Conservation (phyloP, 2,797 vertebrate genomes). For the Sebastes cheni region DNA sequence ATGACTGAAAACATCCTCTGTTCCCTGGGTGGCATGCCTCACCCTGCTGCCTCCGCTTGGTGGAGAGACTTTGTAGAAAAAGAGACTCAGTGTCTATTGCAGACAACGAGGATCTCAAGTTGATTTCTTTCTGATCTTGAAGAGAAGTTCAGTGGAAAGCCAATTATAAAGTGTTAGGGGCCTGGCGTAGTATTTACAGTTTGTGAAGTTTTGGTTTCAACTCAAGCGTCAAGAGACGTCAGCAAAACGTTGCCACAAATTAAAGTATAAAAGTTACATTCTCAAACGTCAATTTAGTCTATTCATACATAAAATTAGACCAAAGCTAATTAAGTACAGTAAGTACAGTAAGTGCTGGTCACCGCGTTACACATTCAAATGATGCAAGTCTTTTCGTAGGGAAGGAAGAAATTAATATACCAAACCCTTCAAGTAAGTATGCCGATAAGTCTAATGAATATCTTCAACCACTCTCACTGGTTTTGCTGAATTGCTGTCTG, state of each 20-base stretch:
- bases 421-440: conserved; percentile 70
- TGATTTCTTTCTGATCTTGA: conserved; percentile 40
- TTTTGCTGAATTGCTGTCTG: conserved; percentile 55
- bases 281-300: conserved; percentile 29
- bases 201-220: conserved; percentile 42
- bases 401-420: conserved; percentile 29
- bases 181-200: conserved; percentile 33
- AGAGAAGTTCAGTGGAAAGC: conserved; percentile 47
- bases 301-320: conserved; percentile 49
- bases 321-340: conserved; percentile 47
- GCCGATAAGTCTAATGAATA: conserved; percentile 49
- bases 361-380: conserved; percentile 37
- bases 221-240: conserved; percentile 32
- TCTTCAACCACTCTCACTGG: conserved; percentile 41
- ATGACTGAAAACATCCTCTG: conserved; percentile 55
- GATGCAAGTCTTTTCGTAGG: conserved; percentile 41
- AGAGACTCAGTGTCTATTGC: conserved; percentile 40
- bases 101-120: conserved; percentile 34
- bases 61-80: conserved; percentile 45
- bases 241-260: conserved; percentile 52
- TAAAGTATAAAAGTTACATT: conserved; percentile 39
- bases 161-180: conserved; percentile 53
- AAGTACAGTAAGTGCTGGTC: conserved; percentile 20
- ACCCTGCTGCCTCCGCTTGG: conserved; percentile 29
- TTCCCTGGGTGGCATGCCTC: conserved; percentile 41